Base-by-base conservation (phyloP, 1,140 invertebrate genomes). In the Charaxes varanes region DNA sequence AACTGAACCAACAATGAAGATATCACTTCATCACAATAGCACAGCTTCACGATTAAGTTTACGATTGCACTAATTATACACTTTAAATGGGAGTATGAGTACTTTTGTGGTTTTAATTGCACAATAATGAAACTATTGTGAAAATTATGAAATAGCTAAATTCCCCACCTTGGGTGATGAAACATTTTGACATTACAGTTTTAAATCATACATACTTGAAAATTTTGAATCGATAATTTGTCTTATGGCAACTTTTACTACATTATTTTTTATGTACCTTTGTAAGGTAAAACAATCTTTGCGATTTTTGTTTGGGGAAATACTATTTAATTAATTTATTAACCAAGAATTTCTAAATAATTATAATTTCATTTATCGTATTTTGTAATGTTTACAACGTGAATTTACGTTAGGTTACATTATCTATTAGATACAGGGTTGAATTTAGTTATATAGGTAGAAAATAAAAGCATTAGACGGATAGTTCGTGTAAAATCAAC, bases 181-280 rank as follows among this genome's bases (percentile, higher is more conserved):
- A 67, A 62, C 64, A 55, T 59, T 64, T 68, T 68, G 62, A 68
- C 59, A 62, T 58, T 56, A n/a, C n/a, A n/a, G n/a, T n/a, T n/a
- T n/a, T n/a, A n/a, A n/a, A n/a, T 58, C 10, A 37, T 48, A 56
- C 34, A 31, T 17, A 30, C 18, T 34, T 30, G 12, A 15, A 14
- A 23, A 36, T 41, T 34, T 40, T 41, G 31, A 40, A 40, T 27
- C 27, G 15, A 46, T 32, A 42, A 26, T 13, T 22, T 37, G 23
- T 18, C 6, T 2, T n/a, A 10, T 32, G 34, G 13, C 28, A 26
- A 23, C n/a, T n/a, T n/a, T n/a, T n/a, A n/a, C n/a, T n/a, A n/a
- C n/a, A n/a, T n/a, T n/a, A n/a, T n/a, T n/a, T n/a, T n/a, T n/a
- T n/a, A n/a, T n/a, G n/a, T n/a, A n/a, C n/a, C n/a, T n/a, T n/a